These are phyloP conservation scores for Hystrix cristata DNA, from an alignment of 2,113 vertebrate species.

Conservation along the genomic window DNA sequence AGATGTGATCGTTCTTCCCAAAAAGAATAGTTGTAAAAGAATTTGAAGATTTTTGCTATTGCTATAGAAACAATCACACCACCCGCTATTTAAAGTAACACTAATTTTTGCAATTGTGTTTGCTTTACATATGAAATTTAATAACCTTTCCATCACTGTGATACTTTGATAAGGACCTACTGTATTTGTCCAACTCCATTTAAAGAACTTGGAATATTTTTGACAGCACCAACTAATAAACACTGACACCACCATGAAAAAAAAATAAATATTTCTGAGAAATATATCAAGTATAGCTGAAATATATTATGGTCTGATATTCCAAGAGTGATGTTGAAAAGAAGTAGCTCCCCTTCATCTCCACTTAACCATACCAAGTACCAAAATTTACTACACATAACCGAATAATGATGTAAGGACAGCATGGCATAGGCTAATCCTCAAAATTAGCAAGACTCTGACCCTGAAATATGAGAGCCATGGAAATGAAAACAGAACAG, in stretches of 20 bases:
- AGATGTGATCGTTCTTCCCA: not conserved
- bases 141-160: too few relatives aligned
- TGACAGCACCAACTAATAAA: too few relatives aligned
- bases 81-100: constrained; percentile 59
- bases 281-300: not conserved
- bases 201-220: too few relatives aligned
- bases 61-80: constrained; percentile 67
- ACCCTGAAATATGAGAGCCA: not conserved
- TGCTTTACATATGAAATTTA: constrained; percentile 59
- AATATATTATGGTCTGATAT: not conserved
- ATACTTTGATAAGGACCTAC: too few relatives aligned
- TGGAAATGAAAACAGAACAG: not conserved
- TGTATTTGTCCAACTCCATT: too few relatives aligned
- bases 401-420: not conserved
- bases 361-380: not conserved
- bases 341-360: not conserved
- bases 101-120: constrained; percentile 40
- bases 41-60: constrained; percentile 56
- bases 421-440: not conserved
- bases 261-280: not conserved
- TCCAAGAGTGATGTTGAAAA: not conserved
- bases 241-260: too few relatives aligned
- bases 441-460: not conserved
- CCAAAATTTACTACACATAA: constrained; percentile 19
- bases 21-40: constrained; percentile 47